Conservation (phyloP, 2,113 vertebrate species). For the Formicarius rufipectus region DNA sequence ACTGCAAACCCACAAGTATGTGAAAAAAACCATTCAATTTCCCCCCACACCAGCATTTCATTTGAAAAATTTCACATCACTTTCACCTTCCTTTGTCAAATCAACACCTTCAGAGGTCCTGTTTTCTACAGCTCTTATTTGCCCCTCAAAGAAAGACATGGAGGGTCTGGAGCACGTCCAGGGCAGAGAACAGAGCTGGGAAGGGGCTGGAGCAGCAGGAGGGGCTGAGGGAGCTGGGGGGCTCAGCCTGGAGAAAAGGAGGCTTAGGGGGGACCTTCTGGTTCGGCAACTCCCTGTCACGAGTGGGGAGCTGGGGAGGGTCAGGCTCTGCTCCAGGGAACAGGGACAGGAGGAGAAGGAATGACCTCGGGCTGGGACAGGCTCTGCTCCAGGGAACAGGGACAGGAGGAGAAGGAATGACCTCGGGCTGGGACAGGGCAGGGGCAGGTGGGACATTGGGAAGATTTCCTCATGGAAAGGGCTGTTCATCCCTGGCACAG, state of each 20-base stretch:
- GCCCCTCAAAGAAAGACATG: fast-evolving
- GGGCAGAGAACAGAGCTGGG: background rate
- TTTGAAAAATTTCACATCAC: background rate
- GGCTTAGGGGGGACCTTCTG: background rate
- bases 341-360: background rate
- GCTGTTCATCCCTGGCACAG: fast-evolving
- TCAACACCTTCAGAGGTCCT: background rate
- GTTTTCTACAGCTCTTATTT: background rate
- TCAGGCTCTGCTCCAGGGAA: background rate
- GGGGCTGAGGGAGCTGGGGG: background rate
- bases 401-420: background rate
- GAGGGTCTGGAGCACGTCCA: background rate
- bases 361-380: background rate
- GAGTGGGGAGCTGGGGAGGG: background rate
- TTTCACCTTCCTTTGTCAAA: background rate
- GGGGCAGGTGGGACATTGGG: fast-evolving
- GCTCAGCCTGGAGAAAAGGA: background rate
- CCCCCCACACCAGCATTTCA: background rate
- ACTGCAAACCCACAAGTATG: background rate
- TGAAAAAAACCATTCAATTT: background rate
- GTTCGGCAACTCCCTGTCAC: background rate
- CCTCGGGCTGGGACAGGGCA: background rate
- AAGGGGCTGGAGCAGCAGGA: background rate
- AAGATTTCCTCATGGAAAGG: fast-evolving
- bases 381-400: background rate